A percentile compares a stretch with the other conserved stretches of the same genome.
These are phyloP conservation scores for Blastobasis adustella DNA, from an alignment of 2,888 invertebrate species.

Conservation along the genomic window DNA sequence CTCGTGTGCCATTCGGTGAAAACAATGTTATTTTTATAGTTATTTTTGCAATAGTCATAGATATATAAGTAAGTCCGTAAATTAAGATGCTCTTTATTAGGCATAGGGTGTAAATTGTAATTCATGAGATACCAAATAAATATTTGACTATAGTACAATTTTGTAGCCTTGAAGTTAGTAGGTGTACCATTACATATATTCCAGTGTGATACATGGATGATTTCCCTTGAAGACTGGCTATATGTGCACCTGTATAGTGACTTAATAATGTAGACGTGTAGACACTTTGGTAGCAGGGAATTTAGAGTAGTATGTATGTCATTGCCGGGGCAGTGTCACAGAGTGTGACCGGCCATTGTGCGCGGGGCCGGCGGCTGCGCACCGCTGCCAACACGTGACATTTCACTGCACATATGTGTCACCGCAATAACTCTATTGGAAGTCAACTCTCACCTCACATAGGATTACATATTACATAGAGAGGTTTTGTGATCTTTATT, in stretches of 20 bases:
- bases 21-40: conserved; percentile 29
- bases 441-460: conserved; percentile 16
- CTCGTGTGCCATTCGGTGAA: conserved; percentile 51
- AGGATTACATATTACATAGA: conserved; percentile 21
- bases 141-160: conserved; percentile 60
- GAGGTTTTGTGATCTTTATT: conserved; percentile 4
- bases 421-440: conserved; percentile 21
- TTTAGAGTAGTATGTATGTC: conserved; percentile 42
- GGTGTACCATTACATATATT: too few species aligned
- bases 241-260: conserved; percentile 30
- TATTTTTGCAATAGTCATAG: neutral
- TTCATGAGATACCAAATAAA: conserved; percentile 8
- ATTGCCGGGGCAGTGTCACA: conserved; percentile 44
- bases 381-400: conserved; percentile 50
- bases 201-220: too few species aligned
- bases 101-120: conserved; percentile 9
- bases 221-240: conserved; percentile 42
- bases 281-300: conserved; percentile 1
- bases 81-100: conserved; percentile 35
- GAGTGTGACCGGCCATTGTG: conserved; percentile 41
- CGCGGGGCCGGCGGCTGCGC: conserved; percentile 20
- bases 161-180: conserved; percentile 45
- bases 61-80: conserved; percentile 29
- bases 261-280: conserved; percentile 23
- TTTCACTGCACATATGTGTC: conserved; percentile 55